Percentiles rank a stretch among this genome's conserved stretches.
Conservation (phyloP, 2,797 vertebrate genomes). For the Selene dorsalis region DNA sequence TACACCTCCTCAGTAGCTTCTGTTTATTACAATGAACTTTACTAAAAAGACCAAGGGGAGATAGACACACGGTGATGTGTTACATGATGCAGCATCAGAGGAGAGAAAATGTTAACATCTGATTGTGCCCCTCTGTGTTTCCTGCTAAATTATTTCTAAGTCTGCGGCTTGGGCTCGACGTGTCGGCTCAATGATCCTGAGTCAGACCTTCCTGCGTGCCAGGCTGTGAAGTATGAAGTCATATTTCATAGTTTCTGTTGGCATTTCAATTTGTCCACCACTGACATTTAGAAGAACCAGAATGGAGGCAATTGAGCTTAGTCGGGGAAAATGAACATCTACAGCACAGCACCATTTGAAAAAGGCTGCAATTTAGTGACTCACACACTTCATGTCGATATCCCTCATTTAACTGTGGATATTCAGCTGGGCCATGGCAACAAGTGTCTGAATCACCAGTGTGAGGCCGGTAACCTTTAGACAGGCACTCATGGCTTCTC, state of each 20-base stretch:
- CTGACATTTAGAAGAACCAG: slow-evolving; percentile 69
- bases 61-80: slow-evolving; percentile 88
- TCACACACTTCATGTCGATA: slow-evolving; percentile 67
- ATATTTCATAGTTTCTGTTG: slow-evolving; percentile 11
- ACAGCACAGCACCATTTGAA: slow-evolving; percentile 50
- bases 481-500: slow-evolving; percentile 20
- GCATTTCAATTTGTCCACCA: slow-evolving; percentile 30
- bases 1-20: slow-evolving; percentile 97
- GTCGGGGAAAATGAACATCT: slow-evolving; percentile 70
- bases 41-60: slow-evolving; percentile 91
- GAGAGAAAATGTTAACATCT: slow-evolving; percentile 56
- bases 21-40: slow-evolving; percentile 96
- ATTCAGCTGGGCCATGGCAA: slow-evolving; percentile 65
- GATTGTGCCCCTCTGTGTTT: no score
- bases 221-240: slow-evolving; percentile 13
- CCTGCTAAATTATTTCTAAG: background rate
- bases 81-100: slow-evolving; percentile 71
- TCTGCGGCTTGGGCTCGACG: background rate
- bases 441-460: slow-evolving; percentile 64
- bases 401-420: slow-evolving; percentile 67
- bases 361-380: slow-evolving; percentile 76
- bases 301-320: slow-evolving; percentile 58
- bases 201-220: background rate
- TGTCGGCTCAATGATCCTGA: slow-evolving; percentile 17
- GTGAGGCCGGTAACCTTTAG: slow-evolving; percentile 45